Evolutionary conservation across 2,797 vertebrate genomes (phyloP).

Genomic region (Lacerta viridis): DNA sequence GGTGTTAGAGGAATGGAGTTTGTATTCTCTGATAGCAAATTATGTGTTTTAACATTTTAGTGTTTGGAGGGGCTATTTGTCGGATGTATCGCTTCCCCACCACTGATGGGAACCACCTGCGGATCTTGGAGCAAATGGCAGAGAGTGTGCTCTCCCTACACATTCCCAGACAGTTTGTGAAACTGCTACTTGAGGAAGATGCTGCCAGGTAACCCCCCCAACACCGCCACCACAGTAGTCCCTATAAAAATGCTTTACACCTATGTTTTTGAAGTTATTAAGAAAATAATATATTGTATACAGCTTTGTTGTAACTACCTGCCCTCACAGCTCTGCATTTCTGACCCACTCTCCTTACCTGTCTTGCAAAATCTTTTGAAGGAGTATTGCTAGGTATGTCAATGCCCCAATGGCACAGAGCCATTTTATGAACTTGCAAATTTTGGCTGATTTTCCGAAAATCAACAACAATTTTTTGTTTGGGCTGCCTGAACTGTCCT

Average conservation of each 20-base stretch:
- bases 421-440: too few relatives aligned
- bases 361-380: too few relatives aligned
- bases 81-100: constrained; percentile 98
- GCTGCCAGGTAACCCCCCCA: constrained; percentile 85
- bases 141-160: constrained; percentile 94
- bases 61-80: constrained; percentile 96
- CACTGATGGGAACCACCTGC: constrained; percentile 93
- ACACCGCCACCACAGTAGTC: background rate
- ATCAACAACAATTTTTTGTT: too few relatives aligned
- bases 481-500: background rate
- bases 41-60: constrained; percentile 74
- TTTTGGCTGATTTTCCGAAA: too few relatives aligned
- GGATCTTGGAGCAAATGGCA: constrained; percentile 98
- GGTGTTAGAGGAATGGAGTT: background rate
- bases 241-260: background rate
- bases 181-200: constrained; percentile 95
- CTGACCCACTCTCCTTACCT: background rate
- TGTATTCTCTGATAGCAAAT: background rate
- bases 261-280: background rate
- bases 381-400: too few relatives aligned
- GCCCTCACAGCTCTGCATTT: background rate
- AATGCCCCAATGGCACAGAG: too few relatives aligned
- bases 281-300: background rate
- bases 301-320: background rate
- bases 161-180: constrained; percentile 94